Evolutionary conservation across 2,113 vertebrate genomes (phyloP).

Genomic region (Xenopus tropicalis): UCB_Xtro_10.0 CM004445.2:13700501-13701000

Average conservation of each 20-base stretch:
- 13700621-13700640: conserved; percentile 18
- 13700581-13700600: conserved; percentile 58
- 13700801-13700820: too few relatives aligned
- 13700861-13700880: too few relatives aligned
- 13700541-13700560: conserved; percentile 28
- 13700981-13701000: too few relatives aligned
- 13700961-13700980: too few relatives aligned
- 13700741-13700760: conserved; percentile 12
- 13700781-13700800: too few relatives aligned
- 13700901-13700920: too few relatives aligned
- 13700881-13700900: too few relatives aligned
- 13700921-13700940: too few relatives aligned
- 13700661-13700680: background rate
- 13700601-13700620: conserved; percentile 59
- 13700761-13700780: background rate
- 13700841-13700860: too few relatives aligned
- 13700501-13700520: conserved; percentile 80
- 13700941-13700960: too few relatives aligned
- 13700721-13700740: conserved; percentile 24
- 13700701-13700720: conserved; percentile 28
- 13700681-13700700: background rate
- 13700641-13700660: conserved; percentile 17
- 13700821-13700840: too few relatives aligned
- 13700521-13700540: conserved; percentile 73
- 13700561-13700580: conserved; percentile 58